phyloP scores from a whole-genome alignment of 37 sponge, comb jelly and placozoan species.

The Hormiphora californensis region DNA sequence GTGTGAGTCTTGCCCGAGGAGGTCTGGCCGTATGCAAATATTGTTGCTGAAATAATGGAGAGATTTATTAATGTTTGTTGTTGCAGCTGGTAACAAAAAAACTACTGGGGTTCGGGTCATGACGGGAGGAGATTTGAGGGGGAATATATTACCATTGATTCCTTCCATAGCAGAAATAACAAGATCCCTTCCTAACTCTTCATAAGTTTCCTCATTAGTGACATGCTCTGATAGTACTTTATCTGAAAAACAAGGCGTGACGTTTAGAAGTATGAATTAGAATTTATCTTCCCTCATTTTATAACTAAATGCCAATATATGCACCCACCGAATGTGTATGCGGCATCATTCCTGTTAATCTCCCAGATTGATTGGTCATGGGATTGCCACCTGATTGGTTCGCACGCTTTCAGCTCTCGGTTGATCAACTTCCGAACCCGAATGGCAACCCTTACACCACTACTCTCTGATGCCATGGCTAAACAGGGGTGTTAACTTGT shows the following conservation, averaged over 20 bases:
- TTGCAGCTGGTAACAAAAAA: neutral
- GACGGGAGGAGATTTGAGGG: neutral
- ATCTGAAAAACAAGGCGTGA: constrained; percentile 55
- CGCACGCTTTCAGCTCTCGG: constrained; percentile 33
- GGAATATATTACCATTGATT: constrained; percentile 85
- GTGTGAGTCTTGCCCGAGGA: constrained; percentile 74
- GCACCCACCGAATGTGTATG: constrained; percentile 36
- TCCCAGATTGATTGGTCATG: constrained; percentile 49
- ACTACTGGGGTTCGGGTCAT: neutral
- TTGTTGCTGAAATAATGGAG: constrained; percentile 66
- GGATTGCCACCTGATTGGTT: constrained; percentile 13
- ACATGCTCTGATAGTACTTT: constrained; percentile 57
- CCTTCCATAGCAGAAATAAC: constrained; percentile 73
- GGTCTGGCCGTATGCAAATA: constrained; percentile 76
- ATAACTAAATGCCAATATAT: neutral
- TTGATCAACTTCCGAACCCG: constrained; percentile 53
- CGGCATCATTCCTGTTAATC: neutral
- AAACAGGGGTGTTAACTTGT: too few species aligned
- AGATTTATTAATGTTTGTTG: neutral
- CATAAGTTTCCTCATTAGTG: constrained; percentile 55
- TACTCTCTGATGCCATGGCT: constrained; percentile 34
- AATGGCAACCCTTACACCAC: constrained; percentile 50
- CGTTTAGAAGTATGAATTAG: neutral
- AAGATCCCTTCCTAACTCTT: constrained; percentile 60
- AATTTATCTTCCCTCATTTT: neutral